These are phyloP conservation scores for Carlito syrichta DNA, from an alignment of 2,113 vertebrate species.

Conservation along the genomic window DNA sequence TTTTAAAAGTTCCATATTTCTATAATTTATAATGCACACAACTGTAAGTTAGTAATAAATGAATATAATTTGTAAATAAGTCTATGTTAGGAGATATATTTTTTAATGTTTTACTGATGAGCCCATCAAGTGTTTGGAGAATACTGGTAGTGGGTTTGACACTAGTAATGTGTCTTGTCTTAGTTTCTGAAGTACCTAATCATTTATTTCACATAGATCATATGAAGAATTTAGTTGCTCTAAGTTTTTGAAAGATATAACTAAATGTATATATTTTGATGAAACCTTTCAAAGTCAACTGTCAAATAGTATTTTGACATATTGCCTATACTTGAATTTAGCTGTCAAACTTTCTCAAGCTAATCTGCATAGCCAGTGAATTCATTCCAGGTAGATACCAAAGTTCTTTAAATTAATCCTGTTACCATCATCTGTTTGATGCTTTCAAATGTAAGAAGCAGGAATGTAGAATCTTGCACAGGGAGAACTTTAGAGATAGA, in stretches of 20 bases:
- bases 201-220: slow-evolving; percentile 59
- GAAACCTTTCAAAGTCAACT: slow-evolving; percentile 9
- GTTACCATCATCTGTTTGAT: not conserved
- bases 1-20: not conserved
- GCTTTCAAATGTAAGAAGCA: not conserved
- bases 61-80: not conserved
- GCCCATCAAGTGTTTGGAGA: not conserved
- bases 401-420: not conserved
- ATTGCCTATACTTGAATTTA: not conserved
- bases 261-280: slow-evolving; percentile 54
- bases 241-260: slow-evolving; percentile 58
- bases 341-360: not conserved
- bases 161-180: slow-evolving; percentile 31
- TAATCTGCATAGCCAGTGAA: not conserved
- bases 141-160: not conserved
- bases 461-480: not conserved
- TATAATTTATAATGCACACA: not conserved
- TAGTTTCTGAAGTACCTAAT: slow-evolving; percentile 72
- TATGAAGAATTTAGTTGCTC: slow-evolving; percentile 31
- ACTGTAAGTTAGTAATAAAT: not conserved
- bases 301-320: slow-evolving; percentile 7
- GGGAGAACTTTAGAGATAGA: not conserved
- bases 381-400: not conserved
- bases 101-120: not conserved
- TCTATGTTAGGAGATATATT: too few species aligned